Conservation (phyloP, 2,113 vertebrate species). For the Rhinolophus sinicus region DNA sequence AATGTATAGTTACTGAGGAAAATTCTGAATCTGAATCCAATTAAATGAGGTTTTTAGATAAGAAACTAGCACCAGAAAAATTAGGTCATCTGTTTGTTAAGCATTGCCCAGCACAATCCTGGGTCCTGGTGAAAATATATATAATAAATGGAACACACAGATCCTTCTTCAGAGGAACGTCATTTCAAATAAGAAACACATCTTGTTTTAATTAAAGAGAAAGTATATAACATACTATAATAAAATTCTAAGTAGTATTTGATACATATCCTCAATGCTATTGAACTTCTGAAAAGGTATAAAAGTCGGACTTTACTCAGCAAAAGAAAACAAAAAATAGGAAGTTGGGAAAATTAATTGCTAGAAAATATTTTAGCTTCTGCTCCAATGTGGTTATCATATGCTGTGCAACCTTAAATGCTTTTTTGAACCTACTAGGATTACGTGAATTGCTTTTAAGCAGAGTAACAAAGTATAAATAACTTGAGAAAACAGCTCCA, state of each 20-base stretch:
- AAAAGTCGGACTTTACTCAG: background rate
- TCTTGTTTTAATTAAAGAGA: slow-evolving; percentile 54
- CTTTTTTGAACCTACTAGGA: background rate
- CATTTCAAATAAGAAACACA: slow-evolving; percentile 33
- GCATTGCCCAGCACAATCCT: background rate
- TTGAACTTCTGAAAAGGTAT: slow-evolving; percentile 9
- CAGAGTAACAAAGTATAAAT: background rate
- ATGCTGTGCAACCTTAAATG: background rate
- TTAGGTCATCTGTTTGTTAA: background rate
- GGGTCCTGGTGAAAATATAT: background rate
- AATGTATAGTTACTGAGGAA: background rate
- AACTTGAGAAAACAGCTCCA: slow-evolving; percentile 60
- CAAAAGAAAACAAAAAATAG: slow-evolving; percentile 44
- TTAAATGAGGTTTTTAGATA: background rate
- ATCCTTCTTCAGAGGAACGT: background rate
- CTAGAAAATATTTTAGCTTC: slow-evolving; percentile 36
- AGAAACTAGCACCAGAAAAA: background rate
- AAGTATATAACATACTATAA: slow-evolving; percentile 13
- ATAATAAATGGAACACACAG: background rate
- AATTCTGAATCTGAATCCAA: background rate
- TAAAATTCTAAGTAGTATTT: slow-evolving; percentile 42
- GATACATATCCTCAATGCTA: background rate
- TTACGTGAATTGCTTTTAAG: slow-evolving; percentile 24
- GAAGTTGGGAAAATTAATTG: slow-evolving; percentile 37
- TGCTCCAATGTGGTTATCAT: background rate